Percentiles rank a stretch among this genome's conserved stretches.
These are phyloP conservation scores for Myotis vivesi DNA, from an alignment of 2,797 vertebrate genomes.

Conservation along the genomic window DNA sequence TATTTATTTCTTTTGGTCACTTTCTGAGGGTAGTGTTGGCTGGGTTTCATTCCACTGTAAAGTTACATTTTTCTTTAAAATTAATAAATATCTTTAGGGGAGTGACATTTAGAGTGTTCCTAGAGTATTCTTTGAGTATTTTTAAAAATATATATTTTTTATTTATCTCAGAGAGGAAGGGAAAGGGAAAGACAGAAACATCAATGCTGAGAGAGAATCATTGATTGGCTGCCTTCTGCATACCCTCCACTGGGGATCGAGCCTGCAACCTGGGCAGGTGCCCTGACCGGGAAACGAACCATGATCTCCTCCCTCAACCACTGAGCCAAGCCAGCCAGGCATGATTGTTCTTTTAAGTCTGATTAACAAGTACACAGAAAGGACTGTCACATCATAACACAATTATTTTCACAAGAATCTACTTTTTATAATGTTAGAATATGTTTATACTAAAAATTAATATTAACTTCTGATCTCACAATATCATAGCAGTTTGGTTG, in stretches of 20 bases:
- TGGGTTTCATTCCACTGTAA: neutral
- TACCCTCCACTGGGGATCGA: too few species aligned
- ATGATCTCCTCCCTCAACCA: too few species aligned
- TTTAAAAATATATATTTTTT: neutral
- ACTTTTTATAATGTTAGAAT: constrained; percentile 5
- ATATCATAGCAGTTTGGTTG: neutral
- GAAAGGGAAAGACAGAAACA: too few species aligned
- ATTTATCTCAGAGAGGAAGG: too few species aligned
- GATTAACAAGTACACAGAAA: neutral
- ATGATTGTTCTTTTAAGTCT: neutral
- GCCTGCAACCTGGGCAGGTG: too few species aligned
- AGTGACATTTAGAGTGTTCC: neutral
- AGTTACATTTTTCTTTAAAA: neutral
- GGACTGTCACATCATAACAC: neutral
- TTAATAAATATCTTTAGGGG: neutral
- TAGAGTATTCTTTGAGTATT: neutral
- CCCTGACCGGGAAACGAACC: too few species aligned
- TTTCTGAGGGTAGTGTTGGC: neutral
- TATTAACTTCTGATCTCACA: constrained; percentile 24
- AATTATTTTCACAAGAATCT: neutral
- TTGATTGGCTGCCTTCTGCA: too few species aligned
- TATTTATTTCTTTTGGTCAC: neutral
- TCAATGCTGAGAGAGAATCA: too few species aligned
- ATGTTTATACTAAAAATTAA: neutral
- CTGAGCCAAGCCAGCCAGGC: too few species aligned